Conservation (phyloP, 35 echinoderm and acorn worm species). For the Ptychodera flava region DNA sequence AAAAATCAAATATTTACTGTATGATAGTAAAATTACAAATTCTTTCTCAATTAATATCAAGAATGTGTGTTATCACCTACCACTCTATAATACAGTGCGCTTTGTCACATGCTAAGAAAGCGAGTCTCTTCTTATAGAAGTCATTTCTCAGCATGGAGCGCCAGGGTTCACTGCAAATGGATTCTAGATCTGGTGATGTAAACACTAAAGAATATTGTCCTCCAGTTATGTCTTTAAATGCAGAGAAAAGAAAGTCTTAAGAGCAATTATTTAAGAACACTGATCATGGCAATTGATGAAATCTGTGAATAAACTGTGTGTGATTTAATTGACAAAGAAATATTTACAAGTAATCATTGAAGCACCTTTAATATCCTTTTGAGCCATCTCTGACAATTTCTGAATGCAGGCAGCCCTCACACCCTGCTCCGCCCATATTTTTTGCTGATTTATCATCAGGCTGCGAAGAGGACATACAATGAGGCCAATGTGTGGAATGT, state of each 20-base stretch:
- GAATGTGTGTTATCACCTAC: not conserved
- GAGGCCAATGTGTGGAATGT: not conserved
- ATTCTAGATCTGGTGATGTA: not conserved
- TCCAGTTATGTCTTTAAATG: not conserved
- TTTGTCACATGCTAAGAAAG: not conserved
- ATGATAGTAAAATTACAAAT: no score
- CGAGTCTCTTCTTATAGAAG: not conserved
- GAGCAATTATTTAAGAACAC: not conserved
- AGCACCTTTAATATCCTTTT: not conserved
- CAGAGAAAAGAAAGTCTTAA: not conserved
- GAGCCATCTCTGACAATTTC: not conserved
- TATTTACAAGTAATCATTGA: not conserved
- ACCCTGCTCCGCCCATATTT: not conserved
- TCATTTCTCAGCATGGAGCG: not conserved
- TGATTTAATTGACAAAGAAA: not conserved
- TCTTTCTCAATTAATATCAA: not conserved
- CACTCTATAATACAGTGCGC: not conserved
- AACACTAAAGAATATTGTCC: not conserved
- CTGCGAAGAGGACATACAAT: not conserved
- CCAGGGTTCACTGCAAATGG: not conserved
- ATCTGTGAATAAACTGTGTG: not conserved
- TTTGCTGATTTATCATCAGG: not conserved
- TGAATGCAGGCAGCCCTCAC: not conserved
- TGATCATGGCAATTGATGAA: not conserved
- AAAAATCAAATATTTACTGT: no score